Evolutionary conservation across 2,888 invertebrate genomes (phyloP).

Genomic region (Thymelicus lineola): DNA sequence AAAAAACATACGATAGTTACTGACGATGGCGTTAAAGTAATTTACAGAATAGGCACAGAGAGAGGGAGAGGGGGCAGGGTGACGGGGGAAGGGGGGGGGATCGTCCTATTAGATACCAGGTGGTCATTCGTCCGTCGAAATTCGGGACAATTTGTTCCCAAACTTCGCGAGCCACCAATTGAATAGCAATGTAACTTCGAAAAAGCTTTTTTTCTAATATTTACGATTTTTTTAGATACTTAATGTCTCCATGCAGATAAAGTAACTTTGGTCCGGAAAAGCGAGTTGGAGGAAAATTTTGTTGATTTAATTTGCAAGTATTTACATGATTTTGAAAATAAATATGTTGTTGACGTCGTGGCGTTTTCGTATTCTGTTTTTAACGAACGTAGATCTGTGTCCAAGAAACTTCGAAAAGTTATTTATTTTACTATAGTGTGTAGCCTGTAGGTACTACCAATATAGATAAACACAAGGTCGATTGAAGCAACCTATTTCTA

Average conservation of each 20-base stretch:
- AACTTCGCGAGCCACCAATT: constrained; percentile 33
- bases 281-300: constrained; percentile 10
- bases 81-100: neutral
- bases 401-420: too few species aligned
- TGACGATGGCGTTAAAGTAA: constrained; percentile 4
- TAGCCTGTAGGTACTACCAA: too few species aligned
- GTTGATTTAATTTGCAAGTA: constrained; percentile 7
- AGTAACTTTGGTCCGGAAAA: neutral
- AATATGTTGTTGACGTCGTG: too few species aligned
- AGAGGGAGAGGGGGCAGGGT: neutral
- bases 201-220: constrained; percentile 30
- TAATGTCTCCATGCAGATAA: constrained; percentile 17
- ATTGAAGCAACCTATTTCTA: too few species aligned
- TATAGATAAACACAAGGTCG: too few species aligned
- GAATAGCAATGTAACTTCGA: constrained; percentile 39
- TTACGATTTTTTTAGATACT: constrained; percentile 14
- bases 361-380: too few species aligned
- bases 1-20: neutral
- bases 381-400: too few species aligned
- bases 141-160: constrained; percentile 37
- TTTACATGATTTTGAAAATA: neutral
- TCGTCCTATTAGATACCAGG: constrained; percentile 8
- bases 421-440: too few species aligned
- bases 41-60: constrained; percentile 19
- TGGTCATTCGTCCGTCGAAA: constrained; percentile 22